These are phyloP conservation scores for Saccostrea glomerata DNA, from an alignment of 1,140 invertebrate species.

Conservation along the genomic window DNA sequence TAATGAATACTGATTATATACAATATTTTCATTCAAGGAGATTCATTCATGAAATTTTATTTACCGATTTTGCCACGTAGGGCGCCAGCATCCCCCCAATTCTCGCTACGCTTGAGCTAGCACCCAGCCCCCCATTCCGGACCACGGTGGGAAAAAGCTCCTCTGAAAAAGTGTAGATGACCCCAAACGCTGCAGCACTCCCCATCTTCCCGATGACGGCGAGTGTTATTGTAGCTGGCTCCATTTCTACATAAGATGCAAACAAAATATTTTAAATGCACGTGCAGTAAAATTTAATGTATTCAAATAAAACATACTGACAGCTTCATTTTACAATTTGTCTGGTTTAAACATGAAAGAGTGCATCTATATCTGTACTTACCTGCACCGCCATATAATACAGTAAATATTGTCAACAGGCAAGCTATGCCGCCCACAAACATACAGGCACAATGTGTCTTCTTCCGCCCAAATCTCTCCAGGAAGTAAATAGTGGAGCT, in stretches of 20 bases:
- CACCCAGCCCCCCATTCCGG: slow-evolving; percentile 89
- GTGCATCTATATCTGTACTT: background rate
- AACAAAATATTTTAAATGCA: background rate
- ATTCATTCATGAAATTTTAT: background rate
- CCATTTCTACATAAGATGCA: background rate
- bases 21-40: background rate
- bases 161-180: slow-evolving; percentile 88
- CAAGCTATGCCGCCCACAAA: slow-evolving; percentile 61
- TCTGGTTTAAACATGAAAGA: too few species aligned
- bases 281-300: background rate
- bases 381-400: slow-evolving; percentile 59
- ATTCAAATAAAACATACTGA: background rate
- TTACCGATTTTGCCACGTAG: slow-evolving; percentile 65
- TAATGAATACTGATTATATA: too few species aligned
- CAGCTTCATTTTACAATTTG: too few species aligned
- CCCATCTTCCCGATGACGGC: slow-evolving; percentile 86
- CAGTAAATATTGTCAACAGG: slow-evolving; percentile 56
- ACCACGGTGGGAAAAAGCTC: slow-evolving; percentile 93
- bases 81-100: slow-evolving; percentile 88
- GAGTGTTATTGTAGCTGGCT: slow-evolving; percentile 70
- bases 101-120: slow-evolving; percentile 87
- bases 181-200: slow-evolving; percentile 78
- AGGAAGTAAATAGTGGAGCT: slow-evolving; percentile 81
- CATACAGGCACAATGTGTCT: slow-evolving; percentile 57
- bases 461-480: slow-evolving; percentile 59